Base-by-base conservation (phyloP, 1,140 invertebrate species). In the Acromyrmex charruanus region DNA sequence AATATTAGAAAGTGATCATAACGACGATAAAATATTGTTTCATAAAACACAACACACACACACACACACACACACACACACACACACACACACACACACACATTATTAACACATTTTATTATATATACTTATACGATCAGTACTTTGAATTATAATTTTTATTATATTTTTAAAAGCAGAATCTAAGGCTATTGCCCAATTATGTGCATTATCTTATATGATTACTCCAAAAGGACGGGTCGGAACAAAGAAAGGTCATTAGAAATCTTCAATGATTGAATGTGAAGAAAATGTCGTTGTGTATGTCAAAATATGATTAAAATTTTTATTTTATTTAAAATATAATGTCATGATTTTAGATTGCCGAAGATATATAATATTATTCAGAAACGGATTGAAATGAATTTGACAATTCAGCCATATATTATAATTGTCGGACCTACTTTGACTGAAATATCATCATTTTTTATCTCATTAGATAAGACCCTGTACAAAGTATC, bases 181-280 rank as follows among this genome's bases (percentile, higher is more conserved):
- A 5, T 77, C 35, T 28, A 77, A 61, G 12, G 58, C 72, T 49
- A 44, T 77, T 25, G 58, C 58, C 1, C 74, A 77, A 49, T 77
- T 77, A 14, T 77, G 58, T 63, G 58, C 58, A 18, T 18, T 77
- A 16, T 18, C 58, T 0, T 77, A 77, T 4, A 77, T 77, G 74
- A 63, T 77, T 61, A 39, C 74, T 16, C 55, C 35, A 18, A 77
- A 25, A 77, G 58, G 35, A 77, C 9, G 31, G 16, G 12, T 75
- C 2, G 39, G 31, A 63, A 63, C 74, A n/a, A 77, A 77, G 16
- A 14, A 59, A 1, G n/a, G n/a, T 25, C 35, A 77, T 63, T 77
- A 35, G 28, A 77, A 77, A 61, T 18, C 72, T 63, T 77, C 58
- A 5, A 77, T 77, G 58, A 63, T 16, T 49, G 55, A 77, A 61